Evolutionary conservation across 1,140 invertebrate genomes (phyloP), one percentile per base, ranked within the genome.

Genomic region (Eumeta japonica): DNA sequence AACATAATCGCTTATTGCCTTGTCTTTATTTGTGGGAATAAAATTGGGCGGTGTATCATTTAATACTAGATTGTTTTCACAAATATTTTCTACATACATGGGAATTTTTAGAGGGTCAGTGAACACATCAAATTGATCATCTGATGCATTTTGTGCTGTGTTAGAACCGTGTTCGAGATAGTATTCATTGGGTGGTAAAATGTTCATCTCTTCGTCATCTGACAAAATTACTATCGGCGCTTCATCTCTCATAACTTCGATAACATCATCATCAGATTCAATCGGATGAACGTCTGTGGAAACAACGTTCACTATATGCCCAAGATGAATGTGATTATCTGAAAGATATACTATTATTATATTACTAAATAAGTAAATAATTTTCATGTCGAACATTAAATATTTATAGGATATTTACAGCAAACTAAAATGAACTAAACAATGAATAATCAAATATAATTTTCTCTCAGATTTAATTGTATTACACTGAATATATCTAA

Each of bases 201-300:
- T n/a, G n/a, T 68, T 61, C 20, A 49, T 35, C 52, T 74, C 70
- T 48, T 74, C 66, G 3, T 54, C 63, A 12, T 74, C 70, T 0
- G 70, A 71, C 27, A 74, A 30, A 46, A 74, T 71, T 53, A 70
- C 66, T 16, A 74, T 74, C 1, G 70, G 70, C 4, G 66, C 63
- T 43, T 74, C 70, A 34, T 71, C 70, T 46, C 63, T 55, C 16
- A 70, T 58, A 11, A 74, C 70, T 55, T 74, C 70, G 35, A 74
- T 71, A 4, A 71, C 66, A 33, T 74, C 70, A 49, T 74, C 70
- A 39, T 73, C 68, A 12, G 68, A 73, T n/a, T 44, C 51, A 30
- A 58, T 50, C 20, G 20, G n/a, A 24, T 24, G 5, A n/a, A 7
- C 20, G n/a, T 24, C n/a, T 24, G n/a, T 24, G 5, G 5, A 5